A percentile compares a stretch with the other conserved stretches of the same genome.
Evolutionary conservation across 2,888 invertebrate species (phyloP).

Genomic region (Reticulitermes lucifugus): DNA sequence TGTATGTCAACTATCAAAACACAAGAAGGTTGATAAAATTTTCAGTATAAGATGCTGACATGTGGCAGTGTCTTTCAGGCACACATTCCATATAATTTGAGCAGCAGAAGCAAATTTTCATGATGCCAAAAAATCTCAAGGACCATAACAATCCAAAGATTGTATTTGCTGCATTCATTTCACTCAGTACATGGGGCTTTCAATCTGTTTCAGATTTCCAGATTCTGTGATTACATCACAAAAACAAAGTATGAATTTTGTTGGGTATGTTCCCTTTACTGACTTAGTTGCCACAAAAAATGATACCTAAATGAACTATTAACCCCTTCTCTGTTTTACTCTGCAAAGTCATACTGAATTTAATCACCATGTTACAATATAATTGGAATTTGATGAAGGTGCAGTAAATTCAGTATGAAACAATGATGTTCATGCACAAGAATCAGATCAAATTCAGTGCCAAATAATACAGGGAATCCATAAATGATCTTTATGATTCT

Average conservation of each 20-base stretch:
- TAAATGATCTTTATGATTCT: no score
- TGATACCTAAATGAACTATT: conserved; percentile 19
- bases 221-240: neutral
- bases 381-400: neutral
- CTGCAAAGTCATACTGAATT: neutral
- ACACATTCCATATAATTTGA: neutral
- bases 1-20: conserved; percentile 6
- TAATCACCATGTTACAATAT: neutral
- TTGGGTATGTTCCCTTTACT: neutral
- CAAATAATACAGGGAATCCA: no score
- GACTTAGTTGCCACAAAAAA: conserved; percentile 40
- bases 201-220: no score
- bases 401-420: no score
- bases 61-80: conserved; percentile 34
- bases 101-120: neutral
- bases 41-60: neutral
- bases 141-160: neutral
- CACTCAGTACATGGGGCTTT: no score
- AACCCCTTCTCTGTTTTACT: conserved; percentile 3
- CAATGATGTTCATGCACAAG: no score
- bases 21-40: neutral
- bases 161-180: neutral
- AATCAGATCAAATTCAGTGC: no score
- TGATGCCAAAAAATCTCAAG: neutral
- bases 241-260: neutral